A percentile compares a stretch with the other conserved stretches of the same genome.
These are phyloP conservation scores for Wasmannia auropunctata DNA, from an alignment of 1,140 invertebrate species.

Conservation along the genomic window DNA sequence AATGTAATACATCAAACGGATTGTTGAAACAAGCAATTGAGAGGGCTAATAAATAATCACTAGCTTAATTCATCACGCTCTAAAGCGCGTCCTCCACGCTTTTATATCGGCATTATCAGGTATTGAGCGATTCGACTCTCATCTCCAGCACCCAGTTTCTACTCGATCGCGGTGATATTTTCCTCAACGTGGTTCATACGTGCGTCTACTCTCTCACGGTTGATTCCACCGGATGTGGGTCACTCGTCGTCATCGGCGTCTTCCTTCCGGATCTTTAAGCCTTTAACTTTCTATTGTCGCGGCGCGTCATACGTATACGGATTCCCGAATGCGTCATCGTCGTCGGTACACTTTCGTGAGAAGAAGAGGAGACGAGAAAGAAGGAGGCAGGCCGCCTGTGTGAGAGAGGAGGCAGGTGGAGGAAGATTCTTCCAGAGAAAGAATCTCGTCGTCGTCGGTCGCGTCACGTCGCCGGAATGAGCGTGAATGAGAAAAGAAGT, in stretches of 20 bases:
- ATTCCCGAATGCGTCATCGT: constrained; percentile 69
- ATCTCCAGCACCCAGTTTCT: constrained; percentile 6
- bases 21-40: neutral
- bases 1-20: neutral
- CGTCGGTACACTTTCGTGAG: constrained; percentile 74
- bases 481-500: constrained; percentile 30
- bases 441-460: constrained; percentile 6
- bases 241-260: constrained; percentile 75
- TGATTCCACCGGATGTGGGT: constrained; percentile 77
- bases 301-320: constrained; percentile 49
- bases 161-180: constrained; percentile 4
- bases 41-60: neutral
- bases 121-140: constrained; percentile 2
- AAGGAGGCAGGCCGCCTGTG: neutral
- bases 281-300: constrained; percentile 81
- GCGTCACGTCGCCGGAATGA: neutral
- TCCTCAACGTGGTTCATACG: neutral
- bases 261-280: constrained; percentile 80
- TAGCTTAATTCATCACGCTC: neutral
- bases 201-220: constrained; percentile 39
- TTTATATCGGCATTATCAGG: neutral
- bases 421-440: constrained; percentile 11
- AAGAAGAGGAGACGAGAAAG: constrained; percentile 42
- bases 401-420: neutral
- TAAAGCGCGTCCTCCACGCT: neutral